phyloP scores from a whole-genome alignment of 2,888 invertebrate species.

The Drosophila meridionalis region DNA sequence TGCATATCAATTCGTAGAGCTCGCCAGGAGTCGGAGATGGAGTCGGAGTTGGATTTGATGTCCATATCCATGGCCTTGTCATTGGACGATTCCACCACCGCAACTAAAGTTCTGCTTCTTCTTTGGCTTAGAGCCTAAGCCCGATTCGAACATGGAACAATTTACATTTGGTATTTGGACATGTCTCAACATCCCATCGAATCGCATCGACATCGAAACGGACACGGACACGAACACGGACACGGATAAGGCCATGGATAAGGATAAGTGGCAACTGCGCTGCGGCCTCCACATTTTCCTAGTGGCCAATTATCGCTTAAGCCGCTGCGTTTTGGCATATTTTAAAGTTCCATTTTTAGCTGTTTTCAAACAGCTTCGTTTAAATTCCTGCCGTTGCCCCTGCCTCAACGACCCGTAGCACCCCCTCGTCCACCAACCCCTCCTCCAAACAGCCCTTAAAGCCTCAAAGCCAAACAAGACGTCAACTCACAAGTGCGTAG shows the following conservation, averaged over 20 bases:
- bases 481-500: conserved; percentile 19
- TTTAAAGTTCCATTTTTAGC: conserved; percentile 62
- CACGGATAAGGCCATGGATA: neutral
- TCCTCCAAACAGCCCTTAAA: conserved; percentile 31
- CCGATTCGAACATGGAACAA: conserved; percentile 75
- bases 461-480: conserved; percentile 58
- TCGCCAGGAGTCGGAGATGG: neutral
- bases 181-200: conserved; percentile 31
- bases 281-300: conserved; percentile 54
- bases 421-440: conserved; percentile 12
- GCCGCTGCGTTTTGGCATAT: conserved; percentile 52
- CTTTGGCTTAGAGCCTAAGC: conserved; percentile 64
- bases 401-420: conserved; percentile 21
- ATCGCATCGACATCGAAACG: conserved; percentile 11
- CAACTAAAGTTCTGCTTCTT: neutral
- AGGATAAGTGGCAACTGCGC: neutral
- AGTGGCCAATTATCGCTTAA: conserved; percentile 80
- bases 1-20: conserved; percentile 74
- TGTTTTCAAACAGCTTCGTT: conserved; percentile 66
- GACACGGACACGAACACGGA: neutral
- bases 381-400: conserved; percentile 73
- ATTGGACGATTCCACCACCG: conserved; percentile 23
- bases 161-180: conserved; percentile 66
- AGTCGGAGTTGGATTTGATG: neutral
- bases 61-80: neutral